A percentile compares a stretch with the other conserved stretches of the same genome.
Conservation (phyloP, 2,888 invertebrate species). For the Hydriomena furcata region DNA sequence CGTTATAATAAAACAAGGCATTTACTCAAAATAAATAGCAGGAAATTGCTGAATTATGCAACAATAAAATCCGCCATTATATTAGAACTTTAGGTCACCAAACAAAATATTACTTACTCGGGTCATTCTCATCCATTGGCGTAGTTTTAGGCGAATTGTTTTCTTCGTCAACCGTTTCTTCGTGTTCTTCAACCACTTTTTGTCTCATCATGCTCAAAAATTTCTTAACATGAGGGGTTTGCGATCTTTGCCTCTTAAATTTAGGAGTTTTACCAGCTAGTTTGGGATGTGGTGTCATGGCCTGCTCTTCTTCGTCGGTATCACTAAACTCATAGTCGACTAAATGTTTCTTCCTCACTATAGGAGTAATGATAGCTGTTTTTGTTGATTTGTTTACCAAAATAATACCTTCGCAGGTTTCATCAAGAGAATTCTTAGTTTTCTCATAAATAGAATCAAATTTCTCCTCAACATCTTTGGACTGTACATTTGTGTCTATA, state of each 20-base stretch:
- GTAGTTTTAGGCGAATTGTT: constrained; percentile 53
- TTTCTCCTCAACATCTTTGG: constrained; percentile 55
- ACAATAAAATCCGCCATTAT: constrained; percentile 11
- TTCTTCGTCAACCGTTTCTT: constrained; percentile 50
- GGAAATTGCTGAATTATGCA: constrained; percentile 27
- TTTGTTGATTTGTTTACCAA: constrained; percentile 60
- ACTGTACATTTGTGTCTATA: constrained; percentile 38
- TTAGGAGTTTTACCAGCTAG: constrained; percentile 59
- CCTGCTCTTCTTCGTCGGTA: constrained; percentile 47
- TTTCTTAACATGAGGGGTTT: constrained; percentile 72
- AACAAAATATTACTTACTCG: constrained; percentile 43
- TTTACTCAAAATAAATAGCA: constrained; percentile 18
- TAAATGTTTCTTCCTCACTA: constrained; percentile 60
- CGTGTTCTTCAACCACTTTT: constrained; percentile 57
- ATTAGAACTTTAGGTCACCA: constrained; percentile 10
- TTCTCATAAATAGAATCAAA: constrained; percentile 70
- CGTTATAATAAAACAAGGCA: constrained; percentile 22
- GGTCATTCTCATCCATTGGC: constrained; percentile 49
- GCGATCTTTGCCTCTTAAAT: constrained; percentile 53
- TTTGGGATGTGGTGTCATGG: constrained; percentile 55
- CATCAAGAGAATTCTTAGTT: constrained; percentile 45
- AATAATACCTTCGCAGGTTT: constrained; percentile 61
- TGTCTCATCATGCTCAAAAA: constrained; percentile 57
- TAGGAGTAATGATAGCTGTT: constrained; percentile 72
- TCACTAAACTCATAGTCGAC: constrained; percentile 75